Percentiles rank a stretch among this genome's conserved stretches.
These are phyloP conservation scores for Gnatocerus cornutus DNA, from an alignment of 2,888 invertebrate species.

Conservation along the genomic window DNA sequence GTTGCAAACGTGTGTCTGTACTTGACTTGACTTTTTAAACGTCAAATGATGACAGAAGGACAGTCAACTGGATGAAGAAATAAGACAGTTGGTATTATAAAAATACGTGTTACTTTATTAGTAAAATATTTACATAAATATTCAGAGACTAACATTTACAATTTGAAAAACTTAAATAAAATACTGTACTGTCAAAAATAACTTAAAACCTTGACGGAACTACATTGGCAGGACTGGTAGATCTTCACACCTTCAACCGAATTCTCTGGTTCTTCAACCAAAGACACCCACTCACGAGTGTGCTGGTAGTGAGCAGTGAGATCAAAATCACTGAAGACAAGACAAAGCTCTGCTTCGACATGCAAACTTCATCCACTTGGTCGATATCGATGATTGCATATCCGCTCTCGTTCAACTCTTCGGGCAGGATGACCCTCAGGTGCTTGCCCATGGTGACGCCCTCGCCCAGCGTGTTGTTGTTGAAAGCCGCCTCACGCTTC, in stretches of 20 bases:
- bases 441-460: slow-evolving; percentile 79
- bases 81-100: too few relatives aligned
- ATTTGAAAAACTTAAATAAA: slow-evolving; percentile 40
- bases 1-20: too few relatives aligned
- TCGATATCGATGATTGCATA: slow-evolving; percentile 65
- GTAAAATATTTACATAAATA: slow-evolving; percentile 49
- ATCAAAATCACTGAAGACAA: slow-evolving; percentile 77
- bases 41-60: too few relatives aligned
- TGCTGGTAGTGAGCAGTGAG: slow-evolving; percentile 75
- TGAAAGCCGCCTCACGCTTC: slow-evolving; percentile 71
- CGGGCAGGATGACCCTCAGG: slow-evolving; percentile 80
- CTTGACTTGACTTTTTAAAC: too few relatives aligned
- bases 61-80: too few relatives aligned
- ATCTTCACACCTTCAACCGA: slow-evolving; percentile 16
- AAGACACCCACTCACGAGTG: slow-evolving; percentile 72
- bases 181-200: slow-evolving; percentile 40
- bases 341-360: slow-evolving; percentile 78
- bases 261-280: slow-evolving; percentile 72
- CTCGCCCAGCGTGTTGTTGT: slow-evolving; percentile 74
- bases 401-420: slow-evolving; percentile 74
- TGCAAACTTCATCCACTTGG: slow-evolving; percentile 74
- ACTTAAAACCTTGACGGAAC: slow-evolving; percentile 30
- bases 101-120: slow-evolving; percentile 28
- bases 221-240: slow-evolving; percentile 42
- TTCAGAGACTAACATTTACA: slow-evolving; percentile 10